Conservation (phyloP, 1,140 invertebrate genomes). For the Pollicipes pollicipes region DNA sequence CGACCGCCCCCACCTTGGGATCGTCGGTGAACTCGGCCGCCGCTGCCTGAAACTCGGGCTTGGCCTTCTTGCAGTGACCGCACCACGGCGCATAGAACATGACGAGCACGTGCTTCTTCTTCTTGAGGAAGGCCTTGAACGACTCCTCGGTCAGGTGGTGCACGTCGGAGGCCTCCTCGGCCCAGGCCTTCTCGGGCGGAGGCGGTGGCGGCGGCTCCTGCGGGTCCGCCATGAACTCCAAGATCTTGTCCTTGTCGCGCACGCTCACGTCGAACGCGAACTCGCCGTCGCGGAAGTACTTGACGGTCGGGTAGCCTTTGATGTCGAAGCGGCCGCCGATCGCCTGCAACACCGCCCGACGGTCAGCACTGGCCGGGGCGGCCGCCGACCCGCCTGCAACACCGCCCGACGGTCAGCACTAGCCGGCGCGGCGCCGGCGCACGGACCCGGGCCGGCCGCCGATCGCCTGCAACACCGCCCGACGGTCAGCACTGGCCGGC, state of each 20-base stretch:
- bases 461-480: no score
- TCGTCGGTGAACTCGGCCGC: slow-evolving; percentile 44
- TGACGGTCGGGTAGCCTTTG: slow-evolving; percentile 65
- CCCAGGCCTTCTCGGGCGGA: slow-evolving; percentile 55
- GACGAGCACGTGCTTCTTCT: slow-evolving; percentile 56
- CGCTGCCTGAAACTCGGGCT: slow-evolving; percentile 61
- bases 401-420: slow-evolving; percentile 54
- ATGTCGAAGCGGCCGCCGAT: slow-evolving; percentile 48
- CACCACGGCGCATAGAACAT: slow-evolving; percentile 92
- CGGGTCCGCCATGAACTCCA: slow-evolving; percentile 65
- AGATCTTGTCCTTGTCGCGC: slow-evolving; percentile 51
- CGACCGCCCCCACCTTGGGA: slow-evolving; percentile 24
- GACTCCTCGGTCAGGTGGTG: slow-evolving; percentile 51
- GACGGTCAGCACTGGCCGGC: no score
- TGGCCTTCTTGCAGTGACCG: slow-evolving; percentile 73
- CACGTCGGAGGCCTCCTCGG: slow-evolving; percentile 43
- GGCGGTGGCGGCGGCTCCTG: slow-evolving; percentile 64
- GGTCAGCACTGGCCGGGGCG: slow-evolving; percentile 48
- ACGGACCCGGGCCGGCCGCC: no score
- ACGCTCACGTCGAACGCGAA: slow-evolving; percentile 54
- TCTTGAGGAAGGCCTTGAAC: slow-evolving; percentile 43
- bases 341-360: slow-evolving; percentile 54
- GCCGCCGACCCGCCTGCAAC: slow-evolving; percentile 55
- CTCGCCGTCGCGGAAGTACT: slow-evolving; percentile 57
- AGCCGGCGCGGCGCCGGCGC: no score